phyloP scores from a whole-genome alignment of 2,888 invertebrate species.

The Pemphredon lugubris region DNA sequence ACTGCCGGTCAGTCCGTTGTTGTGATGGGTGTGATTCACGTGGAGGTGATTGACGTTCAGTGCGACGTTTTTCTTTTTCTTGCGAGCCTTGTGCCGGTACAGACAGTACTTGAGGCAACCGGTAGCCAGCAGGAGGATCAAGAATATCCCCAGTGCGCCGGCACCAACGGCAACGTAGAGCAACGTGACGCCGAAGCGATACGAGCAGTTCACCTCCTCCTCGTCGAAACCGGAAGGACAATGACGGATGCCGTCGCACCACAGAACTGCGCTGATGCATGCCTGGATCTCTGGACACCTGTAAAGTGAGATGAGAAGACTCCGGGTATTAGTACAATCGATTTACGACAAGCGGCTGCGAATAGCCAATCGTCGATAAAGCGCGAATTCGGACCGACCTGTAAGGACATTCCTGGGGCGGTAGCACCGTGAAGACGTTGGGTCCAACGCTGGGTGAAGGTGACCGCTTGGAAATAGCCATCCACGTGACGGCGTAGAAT shows the following conservation, averaged over 20 bases:
- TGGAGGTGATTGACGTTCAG: constrained; percentile 83
- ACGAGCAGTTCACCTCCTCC: constrained; percentile 89
- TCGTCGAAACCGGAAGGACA: constrained; percentile 93
- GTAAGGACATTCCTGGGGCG: constrained; percentile 86
- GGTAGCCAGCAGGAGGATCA: constrained; percentile 84
- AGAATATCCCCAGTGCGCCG: constrained; percentile 85
- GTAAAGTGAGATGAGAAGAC: too few relatives aligned
- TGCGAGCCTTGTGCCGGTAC: constrained; percentile 83
- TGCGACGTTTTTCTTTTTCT: constrained; percentile 83
- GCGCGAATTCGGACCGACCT: constrained; percentile 81
- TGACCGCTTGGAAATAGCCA: constrained; percentile 88
- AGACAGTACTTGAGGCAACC: constrained; percentile 84
- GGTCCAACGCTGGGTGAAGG: constrained; percentile 72
- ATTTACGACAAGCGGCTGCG: too few relatives aligned
- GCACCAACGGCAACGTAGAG: constrained; percentile 86
- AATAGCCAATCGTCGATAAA: too few relatives aligned
- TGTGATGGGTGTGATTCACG: constrained; percentile 84
- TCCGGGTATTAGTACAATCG: too few relatives aligned
- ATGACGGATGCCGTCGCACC: constrained; percentile 91
- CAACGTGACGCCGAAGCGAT: constrained; percentile 86
- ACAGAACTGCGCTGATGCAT: constrained; percentile 89
- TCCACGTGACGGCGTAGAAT: constrained; percentile 89
- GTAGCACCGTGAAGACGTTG: constrained; percentile 70
- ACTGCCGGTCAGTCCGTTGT: constrained; percentile 82
- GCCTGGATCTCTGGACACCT: constrained; percentile 92